Evolutionary conservation across 2,888 invertebrate genomes (phyloP).

Genomic region (Eilema sororculum): DNA sequence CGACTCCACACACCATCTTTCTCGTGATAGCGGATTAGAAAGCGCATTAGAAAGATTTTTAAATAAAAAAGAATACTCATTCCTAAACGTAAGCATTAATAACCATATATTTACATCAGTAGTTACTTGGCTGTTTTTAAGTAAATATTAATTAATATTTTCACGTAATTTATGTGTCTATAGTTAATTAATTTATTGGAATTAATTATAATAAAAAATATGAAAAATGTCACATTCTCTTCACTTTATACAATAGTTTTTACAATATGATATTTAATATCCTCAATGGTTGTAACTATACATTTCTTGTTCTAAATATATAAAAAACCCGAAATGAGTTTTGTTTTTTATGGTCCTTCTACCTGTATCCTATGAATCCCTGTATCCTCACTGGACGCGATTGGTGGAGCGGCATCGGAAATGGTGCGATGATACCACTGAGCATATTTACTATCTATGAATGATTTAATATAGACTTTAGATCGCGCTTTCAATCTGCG

Average conservation of each 20-base stretch:
- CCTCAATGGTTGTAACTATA: constrained; percentile 88
- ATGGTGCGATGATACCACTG: neutral
- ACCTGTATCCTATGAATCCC: constrained; percentile 25
- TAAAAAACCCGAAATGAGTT: constrained; percentile 78
- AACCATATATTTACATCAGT: constrained; percentile 85
- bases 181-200: constrained; percentile 85
- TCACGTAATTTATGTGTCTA: constrained; percentile 87
- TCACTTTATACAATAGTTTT: constrained; percentile 88
- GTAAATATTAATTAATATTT: constrained; percentile 85
- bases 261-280: constrained; percentile 88
- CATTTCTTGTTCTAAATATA: constrained; percentile 88
- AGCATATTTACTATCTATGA: neutral
- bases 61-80: constrained; percentile 80
- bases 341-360: constrained; percentile 57
- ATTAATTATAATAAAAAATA: constrained; percentile 81
- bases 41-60: constrained; percentile 69
- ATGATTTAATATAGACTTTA: neutral
- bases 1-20: constrained; percentile 69
- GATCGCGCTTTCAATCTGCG: no score
- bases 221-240: constrained; percentile 85
- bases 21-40: constrained; percentile 66
- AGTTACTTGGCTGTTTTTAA: constrained; percentile 85
- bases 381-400: no score
- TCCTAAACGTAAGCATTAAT: constrained; percentile 84
- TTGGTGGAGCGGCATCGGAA: neutral